These are phyloP conservation scores for Rhinolophus ferrumequinum DNA, from an alignment of 2,113 vertebrate species.

Conservation along the genomic window DNA sequence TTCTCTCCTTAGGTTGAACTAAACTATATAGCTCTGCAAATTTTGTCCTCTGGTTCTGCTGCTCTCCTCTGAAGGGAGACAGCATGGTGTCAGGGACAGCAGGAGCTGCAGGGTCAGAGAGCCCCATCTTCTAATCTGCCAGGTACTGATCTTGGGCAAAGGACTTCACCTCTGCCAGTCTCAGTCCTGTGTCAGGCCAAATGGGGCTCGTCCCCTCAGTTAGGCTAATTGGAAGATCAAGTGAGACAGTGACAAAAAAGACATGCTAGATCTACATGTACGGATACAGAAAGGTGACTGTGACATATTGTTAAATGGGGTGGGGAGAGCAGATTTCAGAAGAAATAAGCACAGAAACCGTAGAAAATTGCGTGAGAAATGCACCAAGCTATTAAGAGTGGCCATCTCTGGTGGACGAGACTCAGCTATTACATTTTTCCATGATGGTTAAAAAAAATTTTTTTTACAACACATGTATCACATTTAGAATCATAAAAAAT, in stretches of 20 bases:
- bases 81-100: not conserved
- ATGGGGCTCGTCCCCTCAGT: too few relatives aligned
- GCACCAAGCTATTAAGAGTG: not conserved
- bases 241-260: not conserved
- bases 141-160: not conserved
- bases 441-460: not conserved
- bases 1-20: not conserved
- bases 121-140: not conserved
- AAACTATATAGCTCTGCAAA: not conserved
- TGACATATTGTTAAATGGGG: not conserved
- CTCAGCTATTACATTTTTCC: not conserved
- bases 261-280: not conserved
- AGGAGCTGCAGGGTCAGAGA: not conserved
- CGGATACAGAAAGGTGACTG: not conserved
- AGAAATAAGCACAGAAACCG: not conserved
- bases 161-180: not conserved
- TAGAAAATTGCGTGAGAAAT: not conserved
- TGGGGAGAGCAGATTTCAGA: not conserved
- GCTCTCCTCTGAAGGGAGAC: not conserved
- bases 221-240: not conserved
- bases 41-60: not conserved
- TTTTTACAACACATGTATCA: not conserved
- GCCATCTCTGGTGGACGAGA: not conserved
- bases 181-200: not conserved
- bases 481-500: constrained; percentile 22